Base-by-base conservation (phyloP, 2,888 invertebrate genomes). In the Timema cristinae region DNA sequence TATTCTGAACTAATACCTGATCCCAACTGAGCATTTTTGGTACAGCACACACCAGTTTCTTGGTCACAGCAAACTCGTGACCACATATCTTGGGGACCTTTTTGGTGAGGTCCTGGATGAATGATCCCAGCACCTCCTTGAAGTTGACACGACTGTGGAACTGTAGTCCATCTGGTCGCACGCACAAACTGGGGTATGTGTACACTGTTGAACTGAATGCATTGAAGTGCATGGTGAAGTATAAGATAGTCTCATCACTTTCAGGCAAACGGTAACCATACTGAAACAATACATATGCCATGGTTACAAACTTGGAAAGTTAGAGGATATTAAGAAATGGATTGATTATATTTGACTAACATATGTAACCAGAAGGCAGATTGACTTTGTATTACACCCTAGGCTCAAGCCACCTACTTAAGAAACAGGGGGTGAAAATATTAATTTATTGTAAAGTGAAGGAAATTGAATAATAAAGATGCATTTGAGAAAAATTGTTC, bases 231-330 rank as follows among this genome's bases (percentile, higher is more conserved):
- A 75, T 47, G n/a, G 72, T 70, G 67, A 66, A 72, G 66, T 72
- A 75, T 8, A 73, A 68, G 7, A 71, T 16, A 48, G 69, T 66
- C 2, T 66, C 71, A 11, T 47, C 49, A 47, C 50, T 16, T 66
- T 75, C 75, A 10, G 75, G 75, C 50, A 75, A 47, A 52, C 75
- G 71, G 66, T 75, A 75, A 0, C 75, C 75, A 71, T 75, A 74
- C 75, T 75, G 66, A n/a, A 73, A 50, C 6, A 72, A 50, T 15
- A 47, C 6, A 8, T 50, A n/a, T 47, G 11, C 50, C 48, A 63
- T 15, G 11, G 63, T 13, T 15, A 63, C n/a, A 11, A 63, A 11
- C 32, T 54, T 54, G 11, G n/a, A 54, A 13, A n/a, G 13, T 13
- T 54, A 32, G 32, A 32, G 32, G 2, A 32, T 32, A 32, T 32